Conservation (phyloP, 2,113 vertebrate genomes). For the Copsychus sechellarum region DNA sequence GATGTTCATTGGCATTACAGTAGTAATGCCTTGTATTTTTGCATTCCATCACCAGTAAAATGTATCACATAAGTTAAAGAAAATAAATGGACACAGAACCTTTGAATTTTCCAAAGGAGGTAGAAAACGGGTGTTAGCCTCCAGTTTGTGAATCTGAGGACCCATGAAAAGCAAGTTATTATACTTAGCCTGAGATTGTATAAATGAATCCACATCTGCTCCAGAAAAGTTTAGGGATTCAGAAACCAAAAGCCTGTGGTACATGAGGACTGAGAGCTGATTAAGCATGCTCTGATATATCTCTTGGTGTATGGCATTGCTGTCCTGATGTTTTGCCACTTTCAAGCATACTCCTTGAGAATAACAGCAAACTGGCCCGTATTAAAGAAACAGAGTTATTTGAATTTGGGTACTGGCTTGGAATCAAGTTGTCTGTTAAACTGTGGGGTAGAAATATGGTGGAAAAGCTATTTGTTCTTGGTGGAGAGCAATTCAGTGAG, state of each 20-base stretch:
- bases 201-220: neutral
- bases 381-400: neutral
- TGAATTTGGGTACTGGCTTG: neutral
- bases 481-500: neutral
- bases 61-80: neutral
- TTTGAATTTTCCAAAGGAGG: neutral
- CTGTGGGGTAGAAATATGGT: neutral
- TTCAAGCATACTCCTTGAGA: neutral
- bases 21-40: neutral
- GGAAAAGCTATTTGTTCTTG: neutral
- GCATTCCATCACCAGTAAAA: neutral
- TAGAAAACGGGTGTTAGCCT: neutral
- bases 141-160: neutral
- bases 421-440: neutral
- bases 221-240: neutral
- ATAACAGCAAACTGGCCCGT: neutral
- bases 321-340: neutral
- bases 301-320: neutral
- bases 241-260: neutral
- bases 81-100: neutral
- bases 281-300: neutral
- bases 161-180: neutral
- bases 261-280: neutral
- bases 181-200: neutral
- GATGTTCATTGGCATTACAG: neutral